Percentiles rank a stretch among this genome's conserved stretches.
Conservation (phyloP, 2,888 invertebrate genomes). For the Unio pictorum region DNA sequence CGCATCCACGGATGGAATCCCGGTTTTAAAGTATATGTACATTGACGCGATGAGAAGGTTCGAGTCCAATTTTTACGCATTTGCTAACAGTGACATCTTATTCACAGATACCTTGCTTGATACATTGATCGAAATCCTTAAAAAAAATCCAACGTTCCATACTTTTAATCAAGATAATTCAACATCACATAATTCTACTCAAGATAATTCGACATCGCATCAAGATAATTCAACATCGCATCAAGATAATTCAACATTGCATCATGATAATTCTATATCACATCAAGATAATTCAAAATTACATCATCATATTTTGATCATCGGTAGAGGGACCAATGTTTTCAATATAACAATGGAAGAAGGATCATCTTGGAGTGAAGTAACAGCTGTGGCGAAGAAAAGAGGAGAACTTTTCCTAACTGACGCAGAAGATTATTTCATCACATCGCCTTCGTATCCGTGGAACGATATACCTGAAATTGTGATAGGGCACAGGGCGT, state of each 20-base stretch:
- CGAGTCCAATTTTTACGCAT: slow-evolving; percentile 53
- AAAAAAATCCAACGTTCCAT: too few species aligned
- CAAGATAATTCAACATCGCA: slow-evolving; percentile 8
- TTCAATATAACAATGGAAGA: slow-evolving; percentile 43
- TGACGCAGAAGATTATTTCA: slow-evolving; percentile 59
- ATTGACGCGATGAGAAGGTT: slow-evolving; percentile 42
- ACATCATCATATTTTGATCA: slow-evolving; percentile 33
- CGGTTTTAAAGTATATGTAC: slow-evolving; percentile 60
- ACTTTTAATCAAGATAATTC: slow-evolving; percentile 12
- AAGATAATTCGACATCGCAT: slow-evolving; percentile 2
- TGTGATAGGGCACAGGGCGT: slow-evolving; percentile 58
- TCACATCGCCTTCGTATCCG: slow-evolving; percentile 48
- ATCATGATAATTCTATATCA: slow-evolving; percentile 4
- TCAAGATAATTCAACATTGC: too few species aligned
- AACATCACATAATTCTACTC: slow-evolving; percentile 6
- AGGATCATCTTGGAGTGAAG: slow-evolving; percentile 27
- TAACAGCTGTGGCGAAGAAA: slow-evolving; percentile 29
- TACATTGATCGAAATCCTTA: slow-evolving; percentile 31
- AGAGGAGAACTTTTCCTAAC: slow-evolving; percentile 50
- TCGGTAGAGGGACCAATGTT: slow-evolving; percentile 50
- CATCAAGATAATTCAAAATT: slow-evolving; percentile 3
- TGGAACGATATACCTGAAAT: slow-evolving; percentile 60
- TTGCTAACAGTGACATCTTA: slow-evolving; percentile 58
- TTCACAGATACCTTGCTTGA: slow-evolving; percentile 45
- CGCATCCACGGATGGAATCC: slow-evolving; percentile 43